These are phyloP conservation scores for Stenopsyche tienmushanensis DNA, from an alignment of 1,140 invertebrate genomes.

Conservation along the genomic window DNA sequence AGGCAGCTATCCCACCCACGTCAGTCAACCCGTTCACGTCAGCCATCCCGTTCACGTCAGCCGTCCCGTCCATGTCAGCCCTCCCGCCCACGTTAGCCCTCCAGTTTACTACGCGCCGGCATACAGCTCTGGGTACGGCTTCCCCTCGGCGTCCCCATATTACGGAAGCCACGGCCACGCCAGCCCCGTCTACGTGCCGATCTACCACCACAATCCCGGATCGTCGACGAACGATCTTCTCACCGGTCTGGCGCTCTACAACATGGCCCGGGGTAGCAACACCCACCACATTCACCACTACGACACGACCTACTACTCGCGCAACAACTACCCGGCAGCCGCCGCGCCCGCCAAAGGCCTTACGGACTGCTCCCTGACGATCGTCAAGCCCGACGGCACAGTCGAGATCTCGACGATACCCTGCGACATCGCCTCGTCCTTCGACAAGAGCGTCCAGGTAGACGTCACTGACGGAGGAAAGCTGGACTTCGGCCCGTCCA, in stretches of 20 bases:
- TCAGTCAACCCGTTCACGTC: background rate
- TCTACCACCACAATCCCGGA: constrained; percentile 8
- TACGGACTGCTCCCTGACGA: constrained; percentile 27
- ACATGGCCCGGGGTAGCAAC: constrained; percentile 22
- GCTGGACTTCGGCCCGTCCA: constrained; percentile 8
- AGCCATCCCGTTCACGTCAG: background rate
- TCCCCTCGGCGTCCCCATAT: background rate
- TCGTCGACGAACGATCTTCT: constrained; percentile 26
- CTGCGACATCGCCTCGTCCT: constrained; percentile 34
- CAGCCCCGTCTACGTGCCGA: constrained; percentile 8
- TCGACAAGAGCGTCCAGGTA: constrained; percentile 2
- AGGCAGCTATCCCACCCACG: too few relatives aligned
- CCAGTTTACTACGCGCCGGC: background rate
- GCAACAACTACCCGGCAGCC: background rate
- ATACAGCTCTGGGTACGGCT: constrained; percentile 8
- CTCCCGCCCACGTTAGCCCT: background rate
- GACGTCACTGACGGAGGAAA: background rate
- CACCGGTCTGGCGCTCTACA: constrained; percentile 29
- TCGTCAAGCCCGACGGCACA: constrained; percentile 4
- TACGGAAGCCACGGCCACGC: background rate
- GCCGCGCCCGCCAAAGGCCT: constrained; percentile 3
- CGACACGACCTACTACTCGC: background rate
- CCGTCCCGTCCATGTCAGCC: background rate
- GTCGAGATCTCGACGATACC: constrained; percentile 21
- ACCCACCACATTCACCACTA: constrained; percentile 8